These are phyloP conservation scores for Diachasma alloeum DNA, from an alignment of 1,140 invertebrate genomes.

Conservation along the genomic window DNA sequence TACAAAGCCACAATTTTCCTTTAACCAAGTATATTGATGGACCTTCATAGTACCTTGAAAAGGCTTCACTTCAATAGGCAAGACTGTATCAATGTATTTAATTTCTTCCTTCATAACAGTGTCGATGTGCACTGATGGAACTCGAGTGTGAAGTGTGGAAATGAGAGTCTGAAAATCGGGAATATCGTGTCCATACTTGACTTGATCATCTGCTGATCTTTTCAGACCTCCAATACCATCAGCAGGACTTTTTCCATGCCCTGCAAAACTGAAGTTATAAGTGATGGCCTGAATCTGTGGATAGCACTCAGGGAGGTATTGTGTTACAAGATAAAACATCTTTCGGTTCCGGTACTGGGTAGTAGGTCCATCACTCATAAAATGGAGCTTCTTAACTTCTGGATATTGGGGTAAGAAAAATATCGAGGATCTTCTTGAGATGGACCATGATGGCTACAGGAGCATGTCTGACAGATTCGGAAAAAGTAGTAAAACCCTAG, in stretches of 20 bases:
- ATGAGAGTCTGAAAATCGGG: too few relatives aligned
- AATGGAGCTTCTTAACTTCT: background rate
- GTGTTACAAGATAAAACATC: background rate
- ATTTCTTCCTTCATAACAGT: background rate
- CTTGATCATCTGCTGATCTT: conserved; percentile 6
- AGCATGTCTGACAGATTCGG: background rate
- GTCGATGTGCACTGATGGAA: background rate
- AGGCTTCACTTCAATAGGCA: background rate
- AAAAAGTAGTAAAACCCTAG: background rate
- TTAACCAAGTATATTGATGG: conserved; percentile 7
- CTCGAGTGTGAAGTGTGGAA: too few relatives aligned
- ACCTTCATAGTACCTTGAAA: conserved; percentile 10
- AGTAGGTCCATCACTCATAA: background rate
- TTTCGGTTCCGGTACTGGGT: background rate
- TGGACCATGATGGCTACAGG: background rate
- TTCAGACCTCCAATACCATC: background rate
- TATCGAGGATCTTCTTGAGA: background rate
- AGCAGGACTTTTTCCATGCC: background rate
- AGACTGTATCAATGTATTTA: background rate
- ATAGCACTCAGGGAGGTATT: too few relatives aligned
- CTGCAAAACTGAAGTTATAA: background rate
- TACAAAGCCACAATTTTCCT: background rate
- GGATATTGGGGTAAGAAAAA: background rate
- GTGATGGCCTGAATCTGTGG: background rate
- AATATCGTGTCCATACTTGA: conserved; percentile 12